Conservation (phyloP, 2,888 invertebrate species). For the Oligia latruncula region DNA sequence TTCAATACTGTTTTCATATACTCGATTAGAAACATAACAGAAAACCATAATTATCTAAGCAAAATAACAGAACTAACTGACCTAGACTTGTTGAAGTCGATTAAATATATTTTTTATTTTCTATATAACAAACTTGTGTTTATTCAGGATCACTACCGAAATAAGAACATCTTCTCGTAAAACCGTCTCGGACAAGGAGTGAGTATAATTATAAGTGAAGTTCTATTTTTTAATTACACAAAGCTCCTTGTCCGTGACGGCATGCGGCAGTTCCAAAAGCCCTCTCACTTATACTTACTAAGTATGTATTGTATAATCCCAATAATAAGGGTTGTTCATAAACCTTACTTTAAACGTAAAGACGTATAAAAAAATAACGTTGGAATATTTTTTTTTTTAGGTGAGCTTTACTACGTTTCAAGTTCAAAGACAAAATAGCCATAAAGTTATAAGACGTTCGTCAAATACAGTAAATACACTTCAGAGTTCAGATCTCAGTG, state of each 20-base stretch:
- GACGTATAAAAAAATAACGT: neutral
- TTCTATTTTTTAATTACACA: too few relatives aligned
- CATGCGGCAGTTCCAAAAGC: too few relatives aligned
- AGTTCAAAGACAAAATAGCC: conserved; percentile 22
- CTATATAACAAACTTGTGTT: too few relatives aligned
- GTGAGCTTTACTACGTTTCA: neutral
- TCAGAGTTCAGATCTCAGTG: neutral
- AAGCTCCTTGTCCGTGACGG: too few relatives aligned
- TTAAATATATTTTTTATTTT: too few relatives aligned
- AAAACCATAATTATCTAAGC: neutral
- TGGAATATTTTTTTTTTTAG: neutral
- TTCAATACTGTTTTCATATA: neutral
- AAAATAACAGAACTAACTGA: neutral
- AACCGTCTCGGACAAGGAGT: too few relatives aligned
- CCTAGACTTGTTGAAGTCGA: conserved; percentile 2
- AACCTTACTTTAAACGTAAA: neutral
- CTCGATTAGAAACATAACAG: conserved; percentile 1
- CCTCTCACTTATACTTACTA: too few relatives aligned
- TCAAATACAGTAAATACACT: neutral
- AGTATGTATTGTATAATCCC: neutral
- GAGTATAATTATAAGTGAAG: too few relatives aligned
- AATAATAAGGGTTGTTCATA: neutral
- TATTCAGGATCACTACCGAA: too few relatives aligned
- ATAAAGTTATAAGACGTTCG: neutral
- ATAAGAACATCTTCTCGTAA: too few relatives aligned